These are phyloP conservation scores for Stichodactyla mertensii DNA, from an alignment of 64 coral and sea anemone genomes.

Conservation along the genomic window DNA sequence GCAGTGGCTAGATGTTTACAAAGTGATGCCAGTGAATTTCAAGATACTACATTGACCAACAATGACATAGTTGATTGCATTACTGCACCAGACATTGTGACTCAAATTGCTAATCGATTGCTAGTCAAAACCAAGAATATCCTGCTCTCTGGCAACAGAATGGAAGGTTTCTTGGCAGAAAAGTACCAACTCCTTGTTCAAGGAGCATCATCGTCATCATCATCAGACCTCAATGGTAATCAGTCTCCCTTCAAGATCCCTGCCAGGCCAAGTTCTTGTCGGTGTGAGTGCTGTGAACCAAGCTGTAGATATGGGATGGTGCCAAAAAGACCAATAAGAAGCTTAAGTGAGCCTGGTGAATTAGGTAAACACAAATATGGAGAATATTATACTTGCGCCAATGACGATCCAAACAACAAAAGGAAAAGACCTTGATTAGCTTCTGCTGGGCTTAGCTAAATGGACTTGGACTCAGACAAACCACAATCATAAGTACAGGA, in stretches of 20 bases:
- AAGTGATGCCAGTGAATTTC: neutral
- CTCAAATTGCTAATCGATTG: neutral
- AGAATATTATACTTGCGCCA: neutral
- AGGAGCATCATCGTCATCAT: too few relatives aligned
- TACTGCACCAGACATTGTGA: neutral
- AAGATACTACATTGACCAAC: neutral
- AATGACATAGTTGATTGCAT: slow-evolving; percentile 21
- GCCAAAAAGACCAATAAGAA: neutral
- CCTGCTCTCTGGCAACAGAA: too few relatives aligned
- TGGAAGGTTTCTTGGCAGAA: too few relatives aligned
- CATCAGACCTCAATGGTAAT: neutral
- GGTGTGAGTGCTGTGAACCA: neutral
- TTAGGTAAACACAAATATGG: neutral
- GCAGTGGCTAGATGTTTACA: neutral
- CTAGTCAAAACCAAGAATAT: neutral
- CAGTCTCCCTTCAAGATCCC: neutral
- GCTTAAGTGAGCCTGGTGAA: neutral
- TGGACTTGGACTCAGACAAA: too few relatives aligned
- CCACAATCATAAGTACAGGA: too few relatives aligned
- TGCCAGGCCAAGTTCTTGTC: neutral
- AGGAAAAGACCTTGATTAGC: neutral
- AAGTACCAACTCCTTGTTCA: too few relatives aligned
- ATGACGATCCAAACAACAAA: neutral
- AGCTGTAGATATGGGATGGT: neutral
- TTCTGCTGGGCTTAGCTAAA: too few relatives aligned